Conservation (phyloP, 2,888 invertebrate species). For the Xanthorhoe spadicearia region DNA sequence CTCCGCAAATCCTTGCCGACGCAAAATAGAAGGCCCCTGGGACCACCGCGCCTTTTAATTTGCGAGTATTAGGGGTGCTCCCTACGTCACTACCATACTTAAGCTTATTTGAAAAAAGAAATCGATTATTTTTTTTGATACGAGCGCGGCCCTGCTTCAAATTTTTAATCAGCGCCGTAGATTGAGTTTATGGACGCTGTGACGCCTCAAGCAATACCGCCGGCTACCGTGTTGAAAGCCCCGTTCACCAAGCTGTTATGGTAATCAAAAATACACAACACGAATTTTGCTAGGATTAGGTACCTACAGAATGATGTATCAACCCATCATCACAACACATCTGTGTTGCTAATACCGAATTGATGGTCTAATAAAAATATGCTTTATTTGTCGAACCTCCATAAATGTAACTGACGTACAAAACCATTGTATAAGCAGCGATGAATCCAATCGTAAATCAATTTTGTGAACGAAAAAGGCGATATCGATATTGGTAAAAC, state of each 20-base stretch:
- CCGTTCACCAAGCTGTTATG: neutral
- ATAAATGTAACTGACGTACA: constrained; percentile 45
- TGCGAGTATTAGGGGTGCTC: constrained; percentile 78
- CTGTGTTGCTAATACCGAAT: constrained; percentile 25
- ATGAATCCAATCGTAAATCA: constrained; percentile 66
- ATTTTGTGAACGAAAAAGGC: constrained; percentile 64
- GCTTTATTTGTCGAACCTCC: constrained; percentile 39
- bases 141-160: constrained; percentile 54
- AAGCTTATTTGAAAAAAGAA: constrained; percentile 38
- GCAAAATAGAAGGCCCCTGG: constrained; percentile 72
- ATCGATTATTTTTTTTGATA: constrained; percentile 48
- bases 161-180: constrained; percentile 64
- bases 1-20: constrained; percentile 77
- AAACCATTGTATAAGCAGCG: constrained; percentile 46
- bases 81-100: constrained; percentile 49
- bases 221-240: constrained; percentile 5
- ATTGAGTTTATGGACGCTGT: constrained; percentile 56
- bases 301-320: constrained; percentile 5
- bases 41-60: constrained; percentile 82
- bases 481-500: constrained; percentile 68
- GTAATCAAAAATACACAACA: constrained; percentile 9
- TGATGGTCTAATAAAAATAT: constrained; percentile 37
- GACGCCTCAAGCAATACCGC: constrained; percentile 50
- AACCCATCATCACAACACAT: constrained; percentile 13
- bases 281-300: constrained; percentile 2